Evolutionary conservation across 2,888 invertebrate species (phyloP).

Genomic region (Chloromyia formosa): DNA sequence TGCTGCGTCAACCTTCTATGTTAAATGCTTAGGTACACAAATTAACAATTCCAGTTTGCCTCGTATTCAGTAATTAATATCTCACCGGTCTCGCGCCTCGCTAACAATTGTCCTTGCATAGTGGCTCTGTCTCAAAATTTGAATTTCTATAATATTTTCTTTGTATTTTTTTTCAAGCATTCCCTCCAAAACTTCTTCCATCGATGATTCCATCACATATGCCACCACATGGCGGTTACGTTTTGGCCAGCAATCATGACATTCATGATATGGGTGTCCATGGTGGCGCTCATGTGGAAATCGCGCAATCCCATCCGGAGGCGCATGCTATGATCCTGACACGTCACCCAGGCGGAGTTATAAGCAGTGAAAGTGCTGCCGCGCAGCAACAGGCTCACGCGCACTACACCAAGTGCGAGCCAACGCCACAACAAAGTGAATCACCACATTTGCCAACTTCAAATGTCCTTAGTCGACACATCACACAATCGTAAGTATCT

Average conservation of each 20-base stretch:
- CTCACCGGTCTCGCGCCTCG: too few relatives aligned
- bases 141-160: too few relatives aligned
- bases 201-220: slow-evolving; percentile 59
- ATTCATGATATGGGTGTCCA: slow-evolving; percentile 58
- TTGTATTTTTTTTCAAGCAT: too few relatives aligned
- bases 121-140: too few relatives aligned
- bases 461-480: slow-evolving; percentile 66
- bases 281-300: slow-evolving; percentile 9
- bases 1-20: too few relatives aligned
- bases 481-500: slow-evolving; percentile 66
- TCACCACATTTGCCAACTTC: slow-evolving; percentile 67
- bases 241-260: slow-evolving; percentile 50
- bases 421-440: slow-evolving; percentile 60
- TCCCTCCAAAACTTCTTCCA: slow-evolving; percentile 50
- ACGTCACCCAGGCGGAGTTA: slow-evolving; percentile 42
- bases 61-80: too few relatives aligned
- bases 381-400: slow-evolving; percentile 51
- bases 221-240: slow-evolving; percentile 9
- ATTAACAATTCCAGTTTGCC: too few relatives aligned
- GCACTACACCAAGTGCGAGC: slow-evolving; percentile 47
- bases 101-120: too few relatives aligned
- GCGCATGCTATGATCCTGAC: slow-evolving; percentile 42
- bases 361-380: slow-evolving; percentile 36
- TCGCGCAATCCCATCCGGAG: slow-evolving; percentile 22
- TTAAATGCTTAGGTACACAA: too few relatives aligned